These are phyloP conservation scores for Campoplex nolae DNA, from an alignment of 2,888 invertebrate species.

Conservation along the genomic window DNA sequence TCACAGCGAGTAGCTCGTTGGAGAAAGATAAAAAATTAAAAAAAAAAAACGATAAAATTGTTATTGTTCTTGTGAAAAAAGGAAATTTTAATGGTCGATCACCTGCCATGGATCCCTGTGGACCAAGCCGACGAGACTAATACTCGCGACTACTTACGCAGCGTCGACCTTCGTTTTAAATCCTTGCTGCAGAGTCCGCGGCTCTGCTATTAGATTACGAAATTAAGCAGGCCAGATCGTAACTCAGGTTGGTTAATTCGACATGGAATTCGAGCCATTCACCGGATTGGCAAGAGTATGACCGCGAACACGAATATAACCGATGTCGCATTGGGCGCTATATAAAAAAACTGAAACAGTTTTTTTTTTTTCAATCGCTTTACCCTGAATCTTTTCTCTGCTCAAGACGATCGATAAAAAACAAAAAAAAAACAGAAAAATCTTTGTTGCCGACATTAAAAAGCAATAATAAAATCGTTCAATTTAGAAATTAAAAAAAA, in stretches of 20 bases:
- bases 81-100: conserved; percentile 23
- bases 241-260: conserved; percentile 42
- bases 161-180: conserved; percentile 23
- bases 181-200: conserved; percentile 2
- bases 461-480: too few species aligned
- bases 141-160: neutral
- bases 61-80: conserved; percentile 4
- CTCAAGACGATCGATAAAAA: neutral
- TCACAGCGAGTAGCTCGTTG: neutral
- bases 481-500: too few species aligned
- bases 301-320: conserved; percentile 9
- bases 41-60: neutral
- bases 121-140: conserved; percentile 16
- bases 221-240: conserved; percentile 34
- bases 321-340: conserved; percentile 20
- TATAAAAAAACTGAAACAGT: neutral
- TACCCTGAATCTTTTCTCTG: neutral
- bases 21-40: too few species aligned
- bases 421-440: neutral
- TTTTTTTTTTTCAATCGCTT: neutral
- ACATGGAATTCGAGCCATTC: conserved; percentile 53
- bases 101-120: neutral
- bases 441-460: neutral
- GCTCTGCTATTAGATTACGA: conserved; percentile 38
- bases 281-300: conserved; percentile 36